phyloP scores from a whole-genome alignment of 2,797 vertebrate genomes.

The Coracias cyanogaster region DNA sequence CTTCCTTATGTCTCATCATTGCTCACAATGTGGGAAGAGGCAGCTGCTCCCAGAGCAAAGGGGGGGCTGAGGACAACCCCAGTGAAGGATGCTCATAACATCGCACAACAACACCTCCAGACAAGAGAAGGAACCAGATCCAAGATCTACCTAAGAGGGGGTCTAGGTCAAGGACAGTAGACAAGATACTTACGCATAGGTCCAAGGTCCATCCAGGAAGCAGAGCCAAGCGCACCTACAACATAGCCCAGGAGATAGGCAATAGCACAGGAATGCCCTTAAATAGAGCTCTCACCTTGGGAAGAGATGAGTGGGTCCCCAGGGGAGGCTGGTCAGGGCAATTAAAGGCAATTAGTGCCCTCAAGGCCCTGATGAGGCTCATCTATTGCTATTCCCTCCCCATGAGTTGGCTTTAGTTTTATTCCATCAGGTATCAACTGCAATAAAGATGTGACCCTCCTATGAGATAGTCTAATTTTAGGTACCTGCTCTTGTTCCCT shows the following conservation, averaged over 20 bases:
- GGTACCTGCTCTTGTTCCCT: too few species aligned
- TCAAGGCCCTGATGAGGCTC: not conserved
- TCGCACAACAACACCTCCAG: not conserved
- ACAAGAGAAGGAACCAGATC: not conserved
- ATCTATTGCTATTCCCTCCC: not conserved
- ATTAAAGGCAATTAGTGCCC: not conserved
- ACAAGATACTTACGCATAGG: accelerated
- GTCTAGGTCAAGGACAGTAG: accelerated
- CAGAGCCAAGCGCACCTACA: not conserved
- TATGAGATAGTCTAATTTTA: not conserved
- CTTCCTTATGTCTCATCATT: not conserved
- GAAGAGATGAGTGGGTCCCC: not conserved
- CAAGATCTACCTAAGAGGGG: too few species aligned
- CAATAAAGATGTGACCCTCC: not conserved
- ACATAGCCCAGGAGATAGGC: accelerated
- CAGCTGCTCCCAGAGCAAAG: not conserved
- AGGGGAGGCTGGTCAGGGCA: not conserved
- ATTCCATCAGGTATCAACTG: not conserved
- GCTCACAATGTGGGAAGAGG: accelerated
- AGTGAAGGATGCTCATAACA: not conserved
- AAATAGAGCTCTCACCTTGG: not conserved
- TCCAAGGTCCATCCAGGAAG: not conserved
- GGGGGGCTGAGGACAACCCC: not conserved
- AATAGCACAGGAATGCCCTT: not conserved
- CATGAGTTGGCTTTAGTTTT: not conserved